phyloP scores from a whole-genome alignment of 2,113 vertebrate species.

The Chrysemys picta region DNA sequence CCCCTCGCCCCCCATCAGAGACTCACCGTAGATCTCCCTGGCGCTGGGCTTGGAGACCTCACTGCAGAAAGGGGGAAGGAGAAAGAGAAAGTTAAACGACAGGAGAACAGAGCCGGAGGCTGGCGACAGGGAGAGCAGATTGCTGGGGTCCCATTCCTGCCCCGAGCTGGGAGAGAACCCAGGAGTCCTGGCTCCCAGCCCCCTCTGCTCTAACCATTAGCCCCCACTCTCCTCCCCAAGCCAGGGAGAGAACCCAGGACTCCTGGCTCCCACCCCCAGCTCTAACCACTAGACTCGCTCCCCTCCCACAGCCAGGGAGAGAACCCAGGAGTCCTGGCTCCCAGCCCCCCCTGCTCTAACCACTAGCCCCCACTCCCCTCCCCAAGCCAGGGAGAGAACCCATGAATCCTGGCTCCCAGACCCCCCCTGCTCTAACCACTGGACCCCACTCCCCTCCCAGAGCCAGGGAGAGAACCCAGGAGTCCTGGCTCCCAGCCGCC shows the following conservation, averaged over 20 bases:
- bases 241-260: too few relatives aligned
- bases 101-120: neutral
- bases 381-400: neutral
- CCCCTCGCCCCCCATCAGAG: too few relatives aligned
- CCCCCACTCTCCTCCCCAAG: neutral
- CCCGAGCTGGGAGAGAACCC: neutral
- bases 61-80: slow-evolving; percentile 34
- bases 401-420: neutral
- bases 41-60: slow-evolving; percentile 67
- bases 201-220: neutral
- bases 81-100: neutral
- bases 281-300: neutral
- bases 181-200: neutral
- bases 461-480: neutral
- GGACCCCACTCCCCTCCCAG: neutral
- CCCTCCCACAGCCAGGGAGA: neutral
- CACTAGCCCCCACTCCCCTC: neutral
- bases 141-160: neutral
- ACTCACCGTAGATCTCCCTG: slow-evolving; percentile 77
- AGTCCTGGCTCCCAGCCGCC: neutral
- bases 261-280: too few relatives aligned
- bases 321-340: neutral
- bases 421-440: neutral
- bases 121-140: neutral
- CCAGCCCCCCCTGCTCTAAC: neutral